Conservation (phyloP, 2,113 vertebrate genomes). For the Anguilla rostrata region DNA sequence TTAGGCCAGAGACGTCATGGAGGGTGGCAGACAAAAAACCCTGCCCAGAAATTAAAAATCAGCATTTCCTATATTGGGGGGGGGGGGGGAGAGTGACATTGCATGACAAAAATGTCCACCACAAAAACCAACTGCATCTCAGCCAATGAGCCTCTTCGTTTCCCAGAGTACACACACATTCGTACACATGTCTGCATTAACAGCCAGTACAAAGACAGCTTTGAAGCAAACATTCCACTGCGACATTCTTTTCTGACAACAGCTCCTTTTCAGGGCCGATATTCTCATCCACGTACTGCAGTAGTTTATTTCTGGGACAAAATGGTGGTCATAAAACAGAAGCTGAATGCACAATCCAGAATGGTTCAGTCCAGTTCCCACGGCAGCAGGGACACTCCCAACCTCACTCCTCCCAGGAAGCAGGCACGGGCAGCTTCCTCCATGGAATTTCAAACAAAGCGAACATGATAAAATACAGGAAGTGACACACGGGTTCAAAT, state of each 20-base stretch:
- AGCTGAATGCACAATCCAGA: neutral
- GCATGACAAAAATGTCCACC: neutral
- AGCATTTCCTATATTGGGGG: slow-evolving; percentile 54
- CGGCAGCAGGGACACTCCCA: neutral
- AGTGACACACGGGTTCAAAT: neutral
- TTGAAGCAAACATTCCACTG: neutral
- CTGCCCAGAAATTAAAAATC: slow-evolving; percentile 45
- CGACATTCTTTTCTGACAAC: neutral
- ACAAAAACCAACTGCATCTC: neutral
- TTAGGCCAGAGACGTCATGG: slow-evolving; percentile 19
- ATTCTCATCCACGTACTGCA: no score
- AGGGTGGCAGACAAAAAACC: slow-evolving; percentile 33
- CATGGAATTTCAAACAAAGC: slow-evolving; percentile 19
- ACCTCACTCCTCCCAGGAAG: neutral
- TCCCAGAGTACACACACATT: neutral
- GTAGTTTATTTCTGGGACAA: neutral
- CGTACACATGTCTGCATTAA: neutral
- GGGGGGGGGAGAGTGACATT: neutral
- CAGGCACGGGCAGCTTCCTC: slow-evolving; percentile 17
- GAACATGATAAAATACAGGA: slow-evolving; percentile 20
- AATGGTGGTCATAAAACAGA: neutral
- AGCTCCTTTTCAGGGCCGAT: neutral
- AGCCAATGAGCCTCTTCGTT: neutral
- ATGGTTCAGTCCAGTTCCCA: neutral
- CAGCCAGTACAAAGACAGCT: neutral